A percentile compares a stretch with the other conserved stretches of the same genome.
Conservation (phyloP, 1,140 invertebrate species). For the Trachymyrmex cornetzi region DNA sequence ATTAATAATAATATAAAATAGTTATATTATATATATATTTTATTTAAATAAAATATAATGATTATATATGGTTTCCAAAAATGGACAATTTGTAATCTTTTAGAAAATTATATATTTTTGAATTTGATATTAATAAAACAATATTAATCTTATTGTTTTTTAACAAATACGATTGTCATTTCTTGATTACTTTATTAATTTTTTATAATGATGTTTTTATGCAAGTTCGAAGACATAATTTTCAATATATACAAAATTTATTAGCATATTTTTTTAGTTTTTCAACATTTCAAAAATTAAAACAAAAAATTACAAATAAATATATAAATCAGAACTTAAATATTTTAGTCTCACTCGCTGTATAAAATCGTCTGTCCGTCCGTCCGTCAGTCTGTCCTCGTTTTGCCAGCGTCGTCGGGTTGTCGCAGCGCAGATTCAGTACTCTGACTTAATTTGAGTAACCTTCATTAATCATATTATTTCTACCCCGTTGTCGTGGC, state of each 20-base stretch:
- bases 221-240: not conserved
- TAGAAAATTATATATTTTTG: not conserved
- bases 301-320: constrained; percentile 16
- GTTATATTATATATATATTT: not conserved
- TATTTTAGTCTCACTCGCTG: not conserved
- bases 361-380: not conserved
- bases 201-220: not conserved
- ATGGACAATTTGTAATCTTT: not conserved
- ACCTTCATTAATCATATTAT: constrained; percentile 77
- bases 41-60: too few species aligned
- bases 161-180: not conserved
- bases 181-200: not conserved
- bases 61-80: not conserved
- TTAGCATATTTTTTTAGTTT: not conserved
- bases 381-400: not conserved
- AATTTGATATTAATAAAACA: not conserved
- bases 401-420: constrained; percentile 50
- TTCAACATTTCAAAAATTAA: not conserved
- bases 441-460: constrained; percentile 70
- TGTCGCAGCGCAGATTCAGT: constrained; percentile 56
- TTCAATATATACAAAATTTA: not conserved
- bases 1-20: not conserved
- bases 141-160: not conserved
- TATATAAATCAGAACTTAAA: not conserved
- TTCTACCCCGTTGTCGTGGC: constrained; percentile 46